These are phyloP conservation scores for Hoplodrina ambigua DNA, from an alignment of 2,888 invertebrate species.

Conservation along the genomic window DNA sequence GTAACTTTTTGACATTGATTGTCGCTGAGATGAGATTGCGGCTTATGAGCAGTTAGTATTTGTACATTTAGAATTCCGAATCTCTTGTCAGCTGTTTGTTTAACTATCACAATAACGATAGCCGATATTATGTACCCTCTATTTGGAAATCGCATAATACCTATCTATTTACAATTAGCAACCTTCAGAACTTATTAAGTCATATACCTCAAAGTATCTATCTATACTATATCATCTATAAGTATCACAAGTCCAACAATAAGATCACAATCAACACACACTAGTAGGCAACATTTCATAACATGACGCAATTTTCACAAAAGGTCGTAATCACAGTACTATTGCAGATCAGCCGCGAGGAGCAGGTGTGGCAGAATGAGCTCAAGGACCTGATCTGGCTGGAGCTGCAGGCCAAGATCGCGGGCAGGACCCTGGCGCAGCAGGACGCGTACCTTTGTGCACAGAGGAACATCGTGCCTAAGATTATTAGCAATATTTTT, in stretches of 20 bases:
- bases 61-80: too few relatives aligned
- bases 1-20: too few relatives aligned
- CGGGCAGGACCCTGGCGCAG: conserved; percentile 93
- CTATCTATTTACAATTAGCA: not conserved
- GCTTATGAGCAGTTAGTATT: too few relatives aligned
- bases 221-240: too few relatives aligned
- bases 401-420: conserved; percentile 96
- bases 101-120: too few relatives aligned
- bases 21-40: too few relatives aligned
- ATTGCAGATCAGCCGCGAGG: conserved; percentile 94
- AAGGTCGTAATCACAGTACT: conserved; percentile 9
- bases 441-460: conserved; percentile 94
- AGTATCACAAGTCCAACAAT: not conserved
- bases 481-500: conserved; percentile 93
- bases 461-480: conserved; percentile 93
- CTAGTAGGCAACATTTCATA: not conserved
- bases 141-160: too few relatives aligned
- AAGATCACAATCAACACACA: too few relatives aligned
- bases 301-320: not conserved
- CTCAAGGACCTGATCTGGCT: conserved; percentile 97
- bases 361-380: conserved; percentile 96
- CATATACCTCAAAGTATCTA: not conserved
- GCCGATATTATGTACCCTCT: too few relatives aligned
- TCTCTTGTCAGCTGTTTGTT: too few relatives aligned
- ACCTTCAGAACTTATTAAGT: not conserved